Evolutionary conservation across 2,113 vertebrate species (phyloP), one percentile per base, ranked within the genome.

Genomic region (Antidorcas marsupialis): DNA sequence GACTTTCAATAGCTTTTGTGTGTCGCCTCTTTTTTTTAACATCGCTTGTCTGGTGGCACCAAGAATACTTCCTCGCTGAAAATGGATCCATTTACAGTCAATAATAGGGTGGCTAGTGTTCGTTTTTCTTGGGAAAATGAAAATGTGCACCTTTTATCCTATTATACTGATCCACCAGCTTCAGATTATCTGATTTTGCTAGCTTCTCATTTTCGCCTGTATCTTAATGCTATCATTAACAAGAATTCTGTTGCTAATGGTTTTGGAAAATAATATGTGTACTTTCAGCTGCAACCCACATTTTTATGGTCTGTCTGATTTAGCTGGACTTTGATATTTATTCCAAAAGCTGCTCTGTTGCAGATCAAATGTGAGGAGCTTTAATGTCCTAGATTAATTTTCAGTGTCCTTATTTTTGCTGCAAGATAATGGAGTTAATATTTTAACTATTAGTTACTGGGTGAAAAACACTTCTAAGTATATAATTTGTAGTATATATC

Each of bases 211-310:
- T 98, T 98, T 97, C 98, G 95, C 88, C 36, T 89, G 79, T 97
- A 97, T 98, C 98, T 98, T 97, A 96, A 94, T 97, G 97, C 97
- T 98, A 95, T 98, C 98, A 97, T 96, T 97, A 96, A 95, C 96
- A 97, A 97, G 96, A 98, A 97, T 97, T 97, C 97, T 98, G 96
- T 97, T 96, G 97, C 96, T 98, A 98, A 97, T 98, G 96, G 95
- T 97, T 97, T 97, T 95, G 94, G 84, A 98, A 98, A 97, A 89
- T 98, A 98, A 98, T 98, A 97, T 94, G 95, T 96, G 93, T 97
- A 53, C 97, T 98, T 98, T 98, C 76, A 97, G 39, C 74, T 45
- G 81, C 86, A 87, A 57, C 96, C 78, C 64, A 39, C 93, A 96
- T 97, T 98, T 98, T 97, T 95, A 94, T 93, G 91, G 89, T 96